Percentiles rank a stretch among this genome's conserved stretches.
phyloP scores from a whole-genome alignment of 2,888 invertebrate species.

The Amphimallon solstitiale region DNA sequence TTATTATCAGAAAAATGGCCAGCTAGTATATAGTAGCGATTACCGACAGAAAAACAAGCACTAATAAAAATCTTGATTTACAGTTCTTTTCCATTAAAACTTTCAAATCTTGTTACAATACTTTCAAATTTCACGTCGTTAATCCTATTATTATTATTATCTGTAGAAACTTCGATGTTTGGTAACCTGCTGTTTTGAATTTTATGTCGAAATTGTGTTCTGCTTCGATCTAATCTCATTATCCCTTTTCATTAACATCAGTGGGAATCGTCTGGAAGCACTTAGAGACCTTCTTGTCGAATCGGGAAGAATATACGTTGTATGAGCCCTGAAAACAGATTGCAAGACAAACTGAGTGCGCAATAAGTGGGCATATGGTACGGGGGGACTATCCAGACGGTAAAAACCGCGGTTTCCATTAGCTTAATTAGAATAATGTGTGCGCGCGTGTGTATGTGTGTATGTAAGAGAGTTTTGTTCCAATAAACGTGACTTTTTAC shows the following conservation, averaged over 20 bases:
- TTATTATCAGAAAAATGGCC: no score
- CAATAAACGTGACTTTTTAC: constrained; percentile 18
- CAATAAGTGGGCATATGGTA: neutral
- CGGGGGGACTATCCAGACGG: neutral
- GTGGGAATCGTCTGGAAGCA: neutral
- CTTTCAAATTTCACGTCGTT: no score
- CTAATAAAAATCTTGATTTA: no score
- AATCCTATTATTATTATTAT: no score
- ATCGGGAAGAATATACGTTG: neutral
- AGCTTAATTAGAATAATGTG: constrained; percentile 28
- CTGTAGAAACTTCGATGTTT: no score
- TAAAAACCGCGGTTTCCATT: constrained; percentile 30
- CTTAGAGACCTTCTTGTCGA: neutral
- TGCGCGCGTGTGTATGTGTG: neutral
- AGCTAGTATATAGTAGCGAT: no score
- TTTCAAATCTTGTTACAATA: no score
- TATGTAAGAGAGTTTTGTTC: neutral
- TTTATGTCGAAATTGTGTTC: neutral
- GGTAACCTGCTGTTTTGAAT: no score
- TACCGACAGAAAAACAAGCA: no score
- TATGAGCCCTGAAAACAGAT: no score
- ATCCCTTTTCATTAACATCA: constrained; percentile 6
- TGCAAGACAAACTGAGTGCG: neutral
- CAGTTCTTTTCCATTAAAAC: no score
- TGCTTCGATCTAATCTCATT: constrained; percentile 10